Percentiles rank a stretch among this genome's conserved stretches.
Conservation (phyloP, 2,888 invertebrate genomes). For the Drosophila histrio region DNA sequence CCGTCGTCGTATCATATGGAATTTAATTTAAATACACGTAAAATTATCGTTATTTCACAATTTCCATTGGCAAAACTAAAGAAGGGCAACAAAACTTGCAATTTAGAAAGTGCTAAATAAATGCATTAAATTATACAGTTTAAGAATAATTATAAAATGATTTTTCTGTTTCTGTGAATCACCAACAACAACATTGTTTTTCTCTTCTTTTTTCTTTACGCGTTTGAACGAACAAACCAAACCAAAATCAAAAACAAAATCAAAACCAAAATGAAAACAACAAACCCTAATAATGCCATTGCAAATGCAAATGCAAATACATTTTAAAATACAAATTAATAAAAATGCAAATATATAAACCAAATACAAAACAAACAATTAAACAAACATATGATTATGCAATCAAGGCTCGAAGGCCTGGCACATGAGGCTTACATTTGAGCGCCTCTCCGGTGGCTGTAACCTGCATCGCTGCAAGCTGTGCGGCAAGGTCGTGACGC, state of each 20-base stretch:
- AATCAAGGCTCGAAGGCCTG: slow-evolving; percentile 93
- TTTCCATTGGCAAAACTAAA: slow-evolving; percentile 51
- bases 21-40: slow-evolving; percentile 15
- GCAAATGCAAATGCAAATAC: slow-evolving; percentile 42
- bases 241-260: slow-evolving; percentile 36
- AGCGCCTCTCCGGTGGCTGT: slow-evolving; percentile 95
- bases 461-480: slow-evolving; percentile 97
- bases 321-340: slow-evolving; percentile 45
- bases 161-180: slow-evolving; percentile 83
- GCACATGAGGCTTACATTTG: slow-evolving; percentile 97
- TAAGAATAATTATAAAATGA: slow-evolving; percentile 78
- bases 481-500: slow-evolving; percentile 97
- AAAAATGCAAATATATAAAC: slow-evolving; percentile 24
- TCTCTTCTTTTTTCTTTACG: slow-evolving; percentile 84
- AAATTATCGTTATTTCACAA: slow-evolving; percentile 13
- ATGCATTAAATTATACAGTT: slow-evolving; percentile 69
- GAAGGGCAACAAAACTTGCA: slow-evolving; percentile 32
- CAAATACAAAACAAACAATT: slow-evolving; percentile 8
- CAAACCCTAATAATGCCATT: slow-evolving; percentile 35
- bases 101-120: slow-evolving; percentile 28
- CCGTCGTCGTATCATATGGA: slow-evolving; percentile 29
- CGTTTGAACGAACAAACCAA: slow-evolving; percentile 76
- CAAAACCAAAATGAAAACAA: slow-evolving; percentile 38
- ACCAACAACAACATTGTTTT: slow-evolving; percentile 84
- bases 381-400: background rate